Evolutionary conservation across 2,113 vertebrate genomes (phyloP), one percentile per base, ranked within the genome.

Genomic region (Anhinga rufa): DNA sequence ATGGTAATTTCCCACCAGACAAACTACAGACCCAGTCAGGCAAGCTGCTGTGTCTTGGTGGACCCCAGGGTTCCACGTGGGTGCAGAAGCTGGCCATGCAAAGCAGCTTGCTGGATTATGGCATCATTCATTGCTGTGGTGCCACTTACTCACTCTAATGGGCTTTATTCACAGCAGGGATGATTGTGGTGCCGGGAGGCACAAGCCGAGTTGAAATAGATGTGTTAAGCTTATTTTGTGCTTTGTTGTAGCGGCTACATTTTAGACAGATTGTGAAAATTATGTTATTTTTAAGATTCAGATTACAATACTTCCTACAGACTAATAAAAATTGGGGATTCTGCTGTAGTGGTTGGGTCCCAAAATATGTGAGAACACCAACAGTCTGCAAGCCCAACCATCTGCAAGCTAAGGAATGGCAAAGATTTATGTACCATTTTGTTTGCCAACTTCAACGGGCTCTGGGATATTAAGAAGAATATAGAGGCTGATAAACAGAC

Each of bases 161-260:
- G 90, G 62, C 66, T 93, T 95, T 94, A 82, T 66, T 83, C 86
- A 91, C 82, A 96, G 90, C 78, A 93, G 92, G 87, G 87, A 96
- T 82, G 91, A 79, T 83, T 95, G 82, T 82, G 84, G 82, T 85
- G 87, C 93, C 1, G 1, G 84, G 38, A 94, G 95, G 94, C 84
- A 94, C 36, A 46, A 95, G 90, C 62, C 90, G 74, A 96, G 36
- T 36, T 71, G 48, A 87, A 95, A 87, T 79, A 91, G 65, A 89
- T 91, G 91, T 79, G 75, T 90, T 76, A 88, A 68, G 82, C 78
- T 94, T 94, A 72, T 91, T 94, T 93, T 21, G 24, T 88, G 85
- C 71, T 66, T 93, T 83, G 82, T 83, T 88, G 84, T 71, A 89
- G 79, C 9, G 4, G 51, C 85, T 90, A 42, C 32, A 51, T 70